Evolutionary conservation across 2,797 vertebrate genomes (phyloP), one percentile per base, ranked within the genome.

Genomic region (Nyctibius grandis): DNA sequence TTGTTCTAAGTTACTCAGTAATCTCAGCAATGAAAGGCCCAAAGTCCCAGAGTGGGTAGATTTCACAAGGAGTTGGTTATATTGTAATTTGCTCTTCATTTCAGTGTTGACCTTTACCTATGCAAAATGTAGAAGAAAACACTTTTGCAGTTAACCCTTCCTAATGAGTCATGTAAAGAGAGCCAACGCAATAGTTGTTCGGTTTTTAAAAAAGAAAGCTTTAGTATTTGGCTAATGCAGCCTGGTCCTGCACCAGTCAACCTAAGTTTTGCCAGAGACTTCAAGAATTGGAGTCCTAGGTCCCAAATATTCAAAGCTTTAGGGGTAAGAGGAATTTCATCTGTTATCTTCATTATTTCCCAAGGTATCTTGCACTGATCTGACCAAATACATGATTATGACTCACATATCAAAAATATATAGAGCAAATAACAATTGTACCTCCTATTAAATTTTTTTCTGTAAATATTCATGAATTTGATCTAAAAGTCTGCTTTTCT

Each of bases 91-190:
- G 36, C 28, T 76, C 42, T 85, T 93, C 15, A 21, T 57, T 75
- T 86, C 34, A 54, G 14, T 36, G 16, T 82, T 82, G 50, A 91
- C 57, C 33, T 87, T 84, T 48, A 82, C 44, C 42, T 85, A 25
- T 47, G n/a, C 33, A 76, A 85, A 91, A 88, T 9, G 16, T n/a
- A 48, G 16, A 61, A 72, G 11, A 82, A 78, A 87, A 54, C 7
- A 42, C 18, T 84, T 81, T 19, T 72, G 48, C 36, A 81, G 19
- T 95, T 91, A 95, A 91, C 33, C 42, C 34, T 85, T 91, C 69
- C 28, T 23, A 23, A 48, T 51, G 44, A 45, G 44, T 38, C 83
- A 11, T 54, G 18, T 38, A 85, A 47, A 64, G 40, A 31, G 31
- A 40, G 31, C 28, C 12, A 42, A 4, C 1, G 2, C 9, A 53